Evolutionary conservation across 2,888 invertebrate species (phyloP), one percentile per base, ranked within the genome.

Genomic region (Mythimna impura): DNA sequence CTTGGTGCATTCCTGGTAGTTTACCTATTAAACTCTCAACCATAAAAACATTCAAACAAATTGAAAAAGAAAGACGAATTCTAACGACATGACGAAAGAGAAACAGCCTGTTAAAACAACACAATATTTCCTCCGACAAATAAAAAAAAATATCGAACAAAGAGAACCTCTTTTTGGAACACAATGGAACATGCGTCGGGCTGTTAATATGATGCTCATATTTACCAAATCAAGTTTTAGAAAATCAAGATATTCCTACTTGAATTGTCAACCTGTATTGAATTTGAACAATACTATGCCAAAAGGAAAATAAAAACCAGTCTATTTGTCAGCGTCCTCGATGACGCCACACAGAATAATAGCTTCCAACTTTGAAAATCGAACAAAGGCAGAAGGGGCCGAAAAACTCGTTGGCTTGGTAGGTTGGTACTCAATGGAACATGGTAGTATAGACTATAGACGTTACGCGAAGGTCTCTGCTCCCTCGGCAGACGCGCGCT

Each of bases 401-500:
- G 58, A 78, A 85, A 80, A 71, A 76, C 78, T 73, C 54, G 75
- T 71, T 61, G 65, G 71, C 63, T 70, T 70, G 73, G 79, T 83
- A 86, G 66, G 62, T 71, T 71, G 73, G 80, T 83, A 86, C 82
- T 85, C 82, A 87, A 85, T 87, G 88, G 84, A 83, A 84, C 83
- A 86, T 86, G 82, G 80, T 47, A 67, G 43, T 55, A 70, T 66
- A 67, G 58, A 80, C 73, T 83, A 86, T 88, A 88, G 86, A 88
- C 86, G 85, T 88, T 86, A 89, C 89, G 89, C 88, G 93, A 93
- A 94, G 93, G 94, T 94, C 94, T 91, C 91, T 93, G 94, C 93
- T 93, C 94, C 93, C 93, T 89, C 89, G 91, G 92, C 94, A 94
- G 95, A 95, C 94, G 94, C 90, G 90, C 92, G 93, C 92, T 95